Evolutionary conservation across 2,797 vertebrate species (phyloP).

Genomic region (Molossus molossus): DNA sequence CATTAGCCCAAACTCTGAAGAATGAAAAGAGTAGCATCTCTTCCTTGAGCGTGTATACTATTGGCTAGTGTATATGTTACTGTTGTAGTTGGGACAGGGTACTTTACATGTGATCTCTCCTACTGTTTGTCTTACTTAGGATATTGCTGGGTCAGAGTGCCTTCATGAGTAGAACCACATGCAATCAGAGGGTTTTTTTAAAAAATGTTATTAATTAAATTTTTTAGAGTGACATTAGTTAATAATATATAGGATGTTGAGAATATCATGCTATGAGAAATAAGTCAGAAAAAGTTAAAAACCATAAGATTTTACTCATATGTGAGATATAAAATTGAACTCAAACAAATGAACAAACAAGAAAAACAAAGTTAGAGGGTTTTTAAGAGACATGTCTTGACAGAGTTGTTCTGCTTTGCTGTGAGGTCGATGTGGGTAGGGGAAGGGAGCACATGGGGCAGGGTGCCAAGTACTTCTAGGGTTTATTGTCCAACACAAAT

Average conservation of each 20-base stretch:
- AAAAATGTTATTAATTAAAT: neutral
- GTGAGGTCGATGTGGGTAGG: neutral
- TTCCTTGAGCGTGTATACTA: neutral
- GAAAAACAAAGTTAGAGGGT: neutral
- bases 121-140: neutral
- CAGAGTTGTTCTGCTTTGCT: neutral
- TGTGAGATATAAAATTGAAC: neutral
- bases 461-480: neutral
- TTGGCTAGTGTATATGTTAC: neutral
- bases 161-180: neutral
- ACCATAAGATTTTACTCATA: neutral
- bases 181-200: neutral
- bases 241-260: neutral
- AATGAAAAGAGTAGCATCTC: slow-evolving; percentile 18
- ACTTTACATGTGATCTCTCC: neutral
- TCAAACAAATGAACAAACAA: too few relatives aligned
- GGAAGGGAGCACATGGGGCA: neutral
- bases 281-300: neutral
- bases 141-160: neutral
- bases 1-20: neutral
- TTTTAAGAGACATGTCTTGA: neutral
- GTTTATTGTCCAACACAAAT: neutral
- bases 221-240: neutral
- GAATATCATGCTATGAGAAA: neutral
- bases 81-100: neutral